These are phyloP conservation scores for Cercopithecus mona DNA, from an alignment of 2,113 vertebrate species.

Conservation along the genomic window DNA sequence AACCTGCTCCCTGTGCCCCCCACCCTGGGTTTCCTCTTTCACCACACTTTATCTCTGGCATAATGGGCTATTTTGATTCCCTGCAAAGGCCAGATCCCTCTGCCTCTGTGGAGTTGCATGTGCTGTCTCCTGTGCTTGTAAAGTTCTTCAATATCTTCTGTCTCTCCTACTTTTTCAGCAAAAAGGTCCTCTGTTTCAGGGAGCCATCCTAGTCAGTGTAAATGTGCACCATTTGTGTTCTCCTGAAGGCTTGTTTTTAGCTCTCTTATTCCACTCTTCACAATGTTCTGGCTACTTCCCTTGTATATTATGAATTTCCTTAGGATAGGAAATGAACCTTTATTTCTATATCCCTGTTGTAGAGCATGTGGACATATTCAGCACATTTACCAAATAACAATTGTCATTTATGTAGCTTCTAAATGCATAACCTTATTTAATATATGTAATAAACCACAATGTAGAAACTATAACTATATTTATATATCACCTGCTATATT, in stretches of 20 bases:
- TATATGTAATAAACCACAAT: not conserved
- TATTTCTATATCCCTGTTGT: not conserved
- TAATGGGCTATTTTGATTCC: not conserved
- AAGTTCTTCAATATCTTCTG: not conserved
- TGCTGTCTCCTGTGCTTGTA: not conserved
- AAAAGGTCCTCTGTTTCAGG: not conserved
- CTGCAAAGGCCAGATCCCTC: not conserved
- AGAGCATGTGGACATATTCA: not conserved
- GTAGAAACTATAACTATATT: not conserved
- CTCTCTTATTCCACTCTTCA: not conserved
- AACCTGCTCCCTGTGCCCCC: not conserved
- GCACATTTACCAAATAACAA: not conserved
- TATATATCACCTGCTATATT: not conserved
- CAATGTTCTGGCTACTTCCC: not conserved
- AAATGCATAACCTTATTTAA: conserved; percentile 19
- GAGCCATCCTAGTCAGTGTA: not conserved
- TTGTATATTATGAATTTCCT: not conserved
- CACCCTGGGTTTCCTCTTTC: conserved; percentile 17
- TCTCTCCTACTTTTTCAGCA: not conserved
- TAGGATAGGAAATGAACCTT: not conserved
- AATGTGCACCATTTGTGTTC: not conserved
- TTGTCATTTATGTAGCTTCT: not conserved
- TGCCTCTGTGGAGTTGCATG: not conserved
- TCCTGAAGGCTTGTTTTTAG: not conserved
- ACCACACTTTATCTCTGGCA: not conserved